These are phyloP conservation scores for Eristalis pertinax DNA, from an alignment of 2,888 invertebrate genomes.

Conservation along the genomic window DNA sequence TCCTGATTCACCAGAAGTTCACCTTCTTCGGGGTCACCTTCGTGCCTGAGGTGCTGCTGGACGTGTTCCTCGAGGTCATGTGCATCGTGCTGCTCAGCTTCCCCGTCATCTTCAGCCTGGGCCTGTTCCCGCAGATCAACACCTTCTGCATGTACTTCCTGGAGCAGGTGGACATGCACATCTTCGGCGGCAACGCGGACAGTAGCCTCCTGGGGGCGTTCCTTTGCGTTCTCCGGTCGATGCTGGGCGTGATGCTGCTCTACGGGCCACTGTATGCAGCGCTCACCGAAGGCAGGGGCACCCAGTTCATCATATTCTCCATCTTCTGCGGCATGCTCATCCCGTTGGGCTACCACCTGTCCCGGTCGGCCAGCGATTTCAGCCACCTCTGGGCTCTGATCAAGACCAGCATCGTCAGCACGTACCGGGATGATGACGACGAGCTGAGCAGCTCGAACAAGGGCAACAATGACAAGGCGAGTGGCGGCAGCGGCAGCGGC, in stretches of 20 bases:
- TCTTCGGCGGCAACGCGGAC: constrained; percentile 94
- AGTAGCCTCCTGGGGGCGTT: constrained; percentile 89
- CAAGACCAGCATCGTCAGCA: constrained; percentile 87
- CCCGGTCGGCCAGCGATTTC: constrained; percentile 95
- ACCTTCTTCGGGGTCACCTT: constrained; percentile 79
- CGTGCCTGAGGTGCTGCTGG: constrained; percentile 85
- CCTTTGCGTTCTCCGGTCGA: constrained; percentile 90
- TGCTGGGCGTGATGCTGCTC: constrained; percentile 89
- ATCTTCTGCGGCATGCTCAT: constrained; percentile 95
- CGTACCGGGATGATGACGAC: constrained; percentile 89
- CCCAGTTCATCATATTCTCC: constrained; percentile 96
- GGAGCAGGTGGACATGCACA: constrained; percentile 96
- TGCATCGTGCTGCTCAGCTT: constrained; percentile 92
- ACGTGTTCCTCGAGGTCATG: constrained; percentile 87
- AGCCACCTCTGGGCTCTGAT: constrained; percentile 93
- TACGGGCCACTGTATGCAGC: constrained; percentile 95
- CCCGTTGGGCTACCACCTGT: constrained; percentile 94
- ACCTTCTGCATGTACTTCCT: constrained; percentile 98
- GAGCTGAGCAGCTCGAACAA: constrained; percentile 74
- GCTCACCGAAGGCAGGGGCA: constrained; percentile 90
- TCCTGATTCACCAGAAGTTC: constrained; percentile 66
- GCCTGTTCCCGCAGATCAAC: constrained; percentile 97
- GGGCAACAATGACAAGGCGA: constrained; percentile 32
- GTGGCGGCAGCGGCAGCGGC: constrained; percentile 30
- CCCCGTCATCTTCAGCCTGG: constrained; percentile 96